These are phyloP conservation scores for Junonia oenone DNA, from an alignment of 2,888 invertebrate species.

Conservation along the genomic window DNA sequence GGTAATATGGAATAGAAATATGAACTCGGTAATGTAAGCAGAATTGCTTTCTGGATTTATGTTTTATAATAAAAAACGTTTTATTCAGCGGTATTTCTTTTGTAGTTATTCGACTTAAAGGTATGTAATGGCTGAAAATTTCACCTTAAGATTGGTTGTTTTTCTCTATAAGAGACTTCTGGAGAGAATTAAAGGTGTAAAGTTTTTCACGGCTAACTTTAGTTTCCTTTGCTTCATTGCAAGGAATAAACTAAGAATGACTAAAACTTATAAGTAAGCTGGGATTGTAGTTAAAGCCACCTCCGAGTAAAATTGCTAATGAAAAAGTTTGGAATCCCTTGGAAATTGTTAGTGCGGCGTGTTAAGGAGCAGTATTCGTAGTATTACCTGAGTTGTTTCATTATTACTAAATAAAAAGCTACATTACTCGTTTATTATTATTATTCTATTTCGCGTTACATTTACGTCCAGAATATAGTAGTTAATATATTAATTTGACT, in stretches of 20 bases:
- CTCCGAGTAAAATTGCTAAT: constrained; percentile 38
- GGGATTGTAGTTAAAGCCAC: constrained; percentile 21
- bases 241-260: background rate
- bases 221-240: background rate
- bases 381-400: background rate
- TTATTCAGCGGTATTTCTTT: too few species aligned
- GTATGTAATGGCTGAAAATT: background rate
- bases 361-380: background rate
- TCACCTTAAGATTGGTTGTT: background rate
- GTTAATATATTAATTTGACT: too few species aligned
- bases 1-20: background rate
- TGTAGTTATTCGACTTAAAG: too few species aligned
- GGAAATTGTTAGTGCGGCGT: background rate
- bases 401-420: background rate
- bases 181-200: background rate
- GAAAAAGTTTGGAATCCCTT: constrained; percentile 41
- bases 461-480: background rate
- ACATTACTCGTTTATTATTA: background rate
- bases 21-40: too few species aligned
- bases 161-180: background rate
- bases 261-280: constrained; percentile 1
- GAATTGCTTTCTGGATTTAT: background rate
- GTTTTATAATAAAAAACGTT: background rate
- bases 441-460: background rate
- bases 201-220: background rate